Conservation (phyloP, 2,113 vertebrate species). For the Dipodomys stephensi region DNA sequence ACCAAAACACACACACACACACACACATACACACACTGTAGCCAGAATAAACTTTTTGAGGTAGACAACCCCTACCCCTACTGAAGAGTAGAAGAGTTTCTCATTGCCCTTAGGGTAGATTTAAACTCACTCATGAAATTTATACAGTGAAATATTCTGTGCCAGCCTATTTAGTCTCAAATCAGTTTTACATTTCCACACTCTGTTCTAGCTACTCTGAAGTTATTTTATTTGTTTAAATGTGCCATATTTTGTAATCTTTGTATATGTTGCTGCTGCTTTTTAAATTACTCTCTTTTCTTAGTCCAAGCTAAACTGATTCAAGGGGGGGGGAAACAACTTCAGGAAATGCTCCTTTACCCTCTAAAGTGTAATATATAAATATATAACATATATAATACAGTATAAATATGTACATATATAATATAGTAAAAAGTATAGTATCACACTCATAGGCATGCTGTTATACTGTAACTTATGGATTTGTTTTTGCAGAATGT, state of each 20-base stretch:
- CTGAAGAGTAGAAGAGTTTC: background rate
- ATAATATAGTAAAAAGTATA: no score
- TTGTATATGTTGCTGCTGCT: background rate
- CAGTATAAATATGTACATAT: no score
- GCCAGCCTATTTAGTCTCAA: background rate
- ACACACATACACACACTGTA: background rate
- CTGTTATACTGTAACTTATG: background rate
- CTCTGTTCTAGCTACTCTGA: background rate
- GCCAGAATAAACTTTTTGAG: background rate
- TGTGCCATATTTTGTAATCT: background rate
- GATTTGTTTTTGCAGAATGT: background rate
- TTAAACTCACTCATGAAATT: background rate
- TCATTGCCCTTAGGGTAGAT: background rate
- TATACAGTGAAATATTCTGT: background rate
- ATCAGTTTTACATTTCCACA: background rate
- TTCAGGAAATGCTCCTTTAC: background rate
- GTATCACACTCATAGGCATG: background rate
- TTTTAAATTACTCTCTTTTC: background rate
- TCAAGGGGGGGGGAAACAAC: background rate
- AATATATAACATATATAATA: no score
- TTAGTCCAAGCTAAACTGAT: background rate
- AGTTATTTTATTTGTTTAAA: background rate
- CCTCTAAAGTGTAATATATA: background rate
- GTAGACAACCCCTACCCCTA: background rate
- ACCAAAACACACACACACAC: no score